Conservation (phyloP, 2,888 invertebrate genomes). For the Diabrotica balteata region DNA sequence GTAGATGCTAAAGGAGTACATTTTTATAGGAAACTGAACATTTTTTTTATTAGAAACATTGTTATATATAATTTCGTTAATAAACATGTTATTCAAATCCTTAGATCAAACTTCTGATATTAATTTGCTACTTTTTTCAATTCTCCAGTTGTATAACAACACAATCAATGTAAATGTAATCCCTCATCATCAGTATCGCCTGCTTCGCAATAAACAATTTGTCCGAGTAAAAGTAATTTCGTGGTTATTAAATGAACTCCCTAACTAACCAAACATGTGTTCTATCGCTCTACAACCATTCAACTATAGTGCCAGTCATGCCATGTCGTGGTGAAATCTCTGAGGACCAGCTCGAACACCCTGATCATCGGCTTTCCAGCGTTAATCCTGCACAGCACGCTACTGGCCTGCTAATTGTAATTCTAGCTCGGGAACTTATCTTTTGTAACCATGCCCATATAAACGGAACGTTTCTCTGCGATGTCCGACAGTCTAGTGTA, state of each 20-base stretch:
- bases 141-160: too few species aligned
- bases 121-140: too few species aligned
- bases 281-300: constrained; percentile 14
- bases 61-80: too few species aligned
- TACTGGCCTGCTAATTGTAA: constrained; percentile 60
- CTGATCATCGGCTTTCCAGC: constrained; percentile 18
- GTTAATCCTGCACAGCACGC: constrained; percentile 59
- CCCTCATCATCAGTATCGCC: too few species aligned
- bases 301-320: constrained; percentile 40
- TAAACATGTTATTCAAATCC: too few species aligned
- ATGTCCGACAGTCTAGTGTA: constrained; percentile 37
- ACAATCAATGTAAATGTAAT: too few species aligned
- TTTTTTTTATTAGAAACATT: too few species aligned
- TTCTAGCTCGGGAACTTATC: constrained; percentile 46
- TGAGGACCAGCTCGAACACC: constrained; percentile 43
- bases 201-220: too few species aligned
- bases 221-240: not conserved
- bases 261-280: constrained; percentile 15
- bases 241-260: constrained; percentile 13
- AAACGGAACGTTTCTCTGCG: constrained; percentile 34
- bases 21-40: too few species aligned
- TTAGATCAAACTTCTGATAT: too few species aligned
- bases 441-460: constrained; percentile 29
- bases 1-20: too few species aligned
- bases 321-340: constrained; percentile 38